A percentile compares a stretch with the other conserved stretches of the same genome.
Conservation (phyloP, 2,888 invertebrate species). For the Scrobipalpa atriplicella region DNA sequence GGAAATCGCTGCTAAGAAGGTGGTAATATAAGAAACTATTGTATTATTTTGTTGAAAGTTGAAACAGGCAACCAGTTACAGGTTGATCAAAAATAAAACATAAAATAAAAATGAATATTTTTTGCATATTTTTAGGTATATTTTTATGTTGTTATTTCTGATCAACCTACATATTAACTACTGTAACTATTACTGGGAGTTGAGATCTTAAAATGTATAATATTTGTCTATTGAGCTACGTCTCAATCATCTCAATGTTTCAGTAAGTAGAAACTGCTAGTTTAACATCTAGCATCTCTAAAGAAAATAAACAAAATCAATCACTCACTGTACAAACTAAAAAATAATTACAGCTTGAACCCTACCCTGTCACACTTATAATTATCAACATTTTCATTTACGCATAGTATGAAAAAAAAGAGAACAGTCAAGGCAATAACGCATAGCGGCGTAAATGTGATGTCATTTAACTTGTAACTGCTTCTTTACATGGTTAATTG, state of each 20-base stretch:
- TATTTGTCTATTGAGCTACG: neutral
- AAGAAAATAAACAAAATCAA: neutral
- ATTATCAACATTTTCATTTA: conserved; percentile 34
- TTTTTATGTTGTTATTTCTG: too few relatives aligned
- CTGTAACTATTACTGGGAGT: conserved; percentile 1
- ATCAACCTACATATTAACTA: neutral
- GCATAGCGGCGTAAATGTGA: neutral
- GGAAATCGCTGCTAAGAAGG: conserved; percentile 30
- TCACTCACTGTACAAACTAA: neutral
- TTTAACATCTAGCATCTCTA: neutral
- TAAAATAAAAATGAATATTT: neutral
- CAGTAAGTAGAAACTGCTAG: conserved; percentile 1
- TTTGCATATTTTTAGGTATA: too few relatives aligned
- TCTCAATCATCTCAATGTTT: neutral
- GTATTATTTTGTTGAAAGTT: neutral
- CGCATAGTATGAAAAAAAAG: neutral
- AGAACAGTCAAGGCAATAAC: neutral
- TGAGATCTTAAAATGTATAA: neutral
- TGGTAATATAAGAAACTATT: conserved; percentile 5
- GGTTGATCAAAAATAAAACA: neutral
- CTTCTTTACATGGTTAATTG: too few relatives aligned
- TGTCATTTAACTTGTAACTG: neutral
- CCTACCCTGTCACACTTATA: conserved; percentile 29
- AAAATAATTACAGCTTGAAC: conserved; percentile 28
- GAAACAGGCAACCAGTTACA: neutral